A percentile compares a stretch with the other conserved stretches of the same genome.
Conservation (phyloP, 2,797 vertebrate species). For the Aplochiton taeniatus region DNA sequence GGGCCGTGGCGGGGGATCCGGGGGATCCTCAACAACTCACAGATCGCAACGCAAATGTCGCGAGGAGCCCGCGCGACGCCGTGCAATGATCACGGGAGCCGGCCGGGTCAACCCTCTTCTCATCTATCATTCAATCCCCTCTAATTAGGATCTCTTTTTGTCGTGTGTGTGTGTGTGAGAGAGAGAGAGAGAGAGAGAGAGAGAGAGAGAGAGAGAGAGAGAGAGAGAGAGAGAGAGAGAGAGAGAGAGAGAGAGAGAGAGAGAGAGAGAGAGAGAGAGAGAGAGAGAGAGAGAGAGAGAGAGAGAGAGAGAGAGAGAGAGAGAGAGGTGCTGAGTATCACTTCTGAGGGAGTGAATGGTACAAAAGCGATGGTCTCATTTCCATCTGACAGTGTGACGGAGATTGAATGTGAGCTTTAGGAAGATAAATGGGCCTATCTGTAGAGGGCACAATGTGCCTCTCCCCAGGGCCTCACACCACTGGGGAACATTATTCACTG, state of each 20-base stretch:
- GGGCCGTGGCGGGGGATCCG: conserved; percentile 40
- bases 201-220: conserved; percentile 35
- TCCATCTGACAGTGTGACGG: conserved; percentile 78
- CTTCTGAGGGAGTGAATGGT: conserved; percentile 61
- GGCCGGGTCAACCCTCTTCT: conserved; percentile 32
- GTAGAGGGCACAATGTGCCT: conserved; percentile 43
- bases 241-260: conserved; percentile 7
- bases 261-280: background rate
- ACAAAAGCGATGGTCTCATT: conserved; percentile 72
- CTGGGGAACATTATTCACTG: conserved; percentile 59
- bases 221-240: too few relatives aligned
- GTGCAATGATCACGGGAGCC: conserved; percentile 52
- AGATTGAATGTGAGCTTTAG: conserved; percentile 82
- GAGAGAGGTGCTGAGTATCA: conserved; percentile 59
- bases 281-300: background rate
- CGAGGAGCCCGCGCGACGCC: too few relatives aligned
- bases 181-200: background rate
- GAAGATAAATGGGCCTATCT: conserved; percentile 79
- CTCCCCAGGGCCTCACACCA: conserved; percentile 57
- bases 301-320: conserved; percentile 3
- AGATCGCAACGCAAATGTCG: background rate
- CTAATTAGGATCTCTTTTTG: conserved; percentile 70
- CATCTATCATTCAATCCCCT: conserved; percentile 70
- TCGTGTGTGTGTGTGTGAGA: background rate
- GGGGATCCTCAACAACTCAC: too few relatives aligned